Evolutionary conservation across 2,113 vertebrate species (phyloP).

Genomic region (Merops nubicus): DNA sequence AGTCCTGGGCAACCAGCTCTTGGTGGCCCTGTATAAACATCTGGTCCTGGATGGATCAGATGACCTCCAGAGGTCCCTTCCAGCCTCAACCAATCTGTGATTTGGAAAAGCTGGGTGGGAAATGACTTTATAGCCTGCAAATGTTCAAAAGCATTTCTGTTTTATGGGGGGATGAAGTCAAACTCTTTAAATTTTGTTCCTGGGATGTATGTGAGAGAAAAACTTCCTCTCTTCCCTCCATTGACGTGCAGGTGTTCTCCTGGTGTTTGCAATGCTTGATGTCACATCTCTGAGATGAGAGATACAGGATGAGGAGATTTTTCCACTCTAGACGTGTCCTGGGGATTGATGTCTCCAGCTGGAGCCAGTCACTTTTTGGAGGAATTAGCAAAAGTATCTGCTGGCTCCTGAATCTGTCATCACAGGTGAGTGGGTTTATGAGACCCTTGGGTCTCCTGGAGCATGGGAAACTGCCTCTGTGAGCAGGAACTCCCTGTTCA

Average conservation of each 20-base stretch:
- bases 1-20: neutral
- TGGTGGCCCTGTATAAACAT: neutral
- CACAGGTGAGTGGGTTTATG: neutral
- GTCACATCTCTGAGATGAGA: neutral
- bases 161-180: neutral
- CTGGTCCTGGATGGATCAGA: accelerated
- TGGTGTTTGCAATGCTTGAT: neutral
- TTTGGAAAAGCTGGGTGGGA: neutral
- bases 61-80: neutral
- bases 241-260: neutral
- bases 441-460: neutral
- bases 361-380: neutral
- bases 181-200: neutral
- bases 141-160: neutral
- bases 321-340: neutral
- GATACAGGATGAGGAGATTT: neutral
- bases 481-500: neutral
- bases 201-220: neutral
- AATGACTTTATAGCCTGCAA: neutral
- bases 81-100: neutral
- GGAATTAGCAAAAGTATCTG: neutral
- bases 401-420: neutral
- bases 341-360: neutral
- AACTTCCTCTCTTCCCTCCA: neutral
- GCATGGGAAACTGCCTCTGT: accelerated